Percentiles rank a stretch among this genome's conserved stretches.
Conservation (phyloP, 2,888 invertebrate species). For the Tetheella fluctuosa region DNA sequence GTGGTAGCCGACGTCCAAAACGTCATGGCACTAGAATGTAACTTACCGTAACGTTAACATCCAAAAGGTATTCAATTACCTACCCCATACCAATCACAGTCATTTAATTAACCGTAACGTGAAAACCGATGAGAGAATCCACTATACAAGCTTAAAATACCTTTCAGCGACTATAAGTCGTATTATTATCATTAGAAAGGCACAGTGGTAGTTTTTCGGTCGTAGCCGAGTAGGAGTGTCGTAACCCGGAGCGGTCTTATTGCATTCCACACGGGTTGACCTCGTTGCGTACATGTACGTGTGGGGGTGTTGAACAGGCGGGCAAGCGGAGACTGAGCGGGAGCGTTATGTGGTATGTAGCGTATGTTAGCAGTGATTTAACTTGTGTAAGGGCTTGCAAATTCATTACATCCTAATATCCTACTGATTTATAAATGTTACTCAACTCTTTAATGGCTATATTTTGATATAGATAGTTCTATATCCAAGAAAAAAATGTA, state of each 20-base stretch:
- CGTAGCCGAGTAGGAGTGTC: conserved; percentile 16
- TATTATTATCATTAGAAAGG: conserved; percentile 12
- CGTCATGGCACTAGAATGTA: no score
- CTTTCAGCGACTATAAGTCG: conserved; percentile 3
- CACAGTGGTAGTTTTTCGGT: conserved; percentile 9
- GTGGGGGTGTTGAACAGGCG: conserved; percentile 17
- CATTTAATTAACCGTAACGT: background rate
- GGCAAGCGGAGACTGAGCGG: background rate
- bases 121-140: background rate
- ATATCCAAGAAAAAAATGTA: no score
- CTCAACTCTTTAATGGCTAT: no score
- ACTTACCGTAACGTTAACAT: background rate
- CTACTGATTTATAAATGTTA: no score
- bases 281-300: conserved; percentile 26
- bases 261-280: conserved; percentile 42
- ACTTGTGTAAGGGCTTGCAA: no score
- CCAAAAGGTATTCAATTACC: background rate
- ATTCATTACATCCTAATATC: no score
- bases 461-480: no score
- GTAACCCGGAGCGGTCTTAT: conserved; percentile 41
- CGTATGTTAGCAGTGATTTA: no score
- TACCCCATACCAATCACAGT: background rate
- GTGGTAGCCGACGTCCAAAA: no score
- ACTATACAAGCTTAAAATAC: conserved; percentile 3
- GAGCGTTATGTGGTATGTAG: no score